These are phyloP conservation scores for Ricordea florida DNA, from an alignment of 92 coral and sea anemone genomes.

Conservation along the genomic window DNA sequence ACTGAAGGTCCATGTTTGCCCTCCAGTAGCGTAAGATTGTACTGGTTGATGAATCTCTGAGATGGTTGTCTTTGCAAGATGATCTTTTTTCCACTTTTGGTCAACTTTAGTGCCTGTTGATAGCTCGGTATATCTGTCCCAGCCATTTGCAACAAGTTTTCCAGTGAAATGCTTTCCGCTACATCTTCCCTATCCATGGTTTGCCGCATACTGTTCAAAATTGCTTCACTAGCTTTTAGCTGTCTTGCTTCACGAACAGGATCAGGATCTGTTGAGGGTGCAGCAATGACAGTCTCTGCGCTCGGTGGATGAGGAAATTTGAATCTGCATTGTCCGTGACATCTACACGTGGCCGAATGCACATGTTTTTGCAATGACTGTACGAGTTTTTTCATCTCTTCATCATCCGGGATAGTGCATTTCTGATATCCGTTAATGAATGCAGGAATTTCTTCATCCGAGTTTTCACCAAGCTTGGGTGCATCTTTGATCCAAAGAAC, in stretches of 20 bases:
- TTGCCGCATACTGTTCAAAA: too few relatives aligned
- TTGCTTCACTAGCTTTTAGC: too few relatives aligned
- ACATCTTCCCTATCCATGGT: too few relatives aligned
- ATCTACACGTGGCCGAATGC: constrained; percentile 27
- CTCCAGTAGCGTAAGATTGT: constrained; percentile 37
- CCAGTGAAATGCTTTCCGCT: constrained; percentile 42
- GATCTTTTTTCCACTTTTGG: too few relatives aligned
- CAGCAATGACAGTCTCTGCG: constrained; percentile 13
- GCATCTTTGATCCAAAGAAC: constrained; percentile 48
- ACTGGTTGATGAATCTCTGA: constrained; percentile 28
- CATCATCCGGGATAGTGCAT: constrained; percentile 30
- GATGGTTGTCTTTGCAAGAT: constrained; percentile 6
- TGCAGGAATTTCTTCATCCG: constrained; percentile 23
- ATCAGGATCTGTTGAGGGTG: too few relatives aligned
- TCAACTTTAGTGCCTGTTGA: too few relatives aligned
- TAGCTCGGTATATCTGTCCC: too few relatives aligned
- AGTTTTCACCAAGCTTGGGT: constrained; percentile 32
- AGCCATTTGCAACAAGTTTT: too few relatives aligned
- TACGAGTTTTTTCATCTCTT: constrained; percentile 22
- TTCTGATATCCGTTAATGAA: constrained; percentile 43
- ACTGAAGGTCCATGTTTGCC: constrained; percentile 54
- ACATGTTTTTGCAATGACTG: constrained; percentile 30
- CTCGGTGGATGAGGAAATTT: constrained; percentile 43
- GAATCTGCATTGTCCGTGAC: constrained; percentile 35
- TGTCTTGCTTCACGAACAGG: too few relatives aligned